Evolutionary conservation across 1,140 invertebrate genomes (phyloP).

Genomic region (Aphelenchoides fujianensis): DNA sequence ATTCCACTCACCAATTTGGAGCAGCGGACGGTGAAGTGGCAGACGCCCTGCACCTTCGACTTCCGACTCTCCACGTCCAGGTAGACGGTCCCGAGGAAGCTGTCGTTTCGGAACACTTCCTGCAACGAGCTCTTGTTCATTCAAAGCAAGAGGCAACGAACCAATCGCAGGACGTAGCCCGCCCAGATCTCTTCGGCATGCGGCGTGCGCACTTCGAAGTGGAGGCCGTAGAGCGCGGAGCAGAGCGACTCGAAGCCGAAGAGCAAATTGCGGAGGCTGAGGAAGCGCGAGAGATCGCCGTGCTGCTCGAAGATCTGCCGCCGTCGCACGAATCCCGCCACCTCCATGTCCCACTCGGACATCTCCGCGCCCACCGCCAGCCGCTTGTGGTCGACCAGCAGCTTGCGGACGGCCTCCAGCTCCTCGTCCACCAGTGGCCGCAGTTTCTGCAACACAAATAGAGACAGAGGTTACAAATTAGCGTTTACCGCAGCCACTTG

Average conservation of each 20-base stretch:
- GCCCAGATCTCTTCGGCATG: slow-evolving; percentile 51
- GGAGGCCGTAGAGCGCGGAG: slow-evolving; percentile 42
- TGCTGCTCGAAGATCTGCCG: slow-evolving; percentile 22
- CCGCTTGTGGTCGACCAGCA: slow-evolving; percentile 13
- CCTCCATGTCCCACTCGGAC: slow-evolving; percentile 40
- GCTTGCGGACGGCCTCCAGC: slow-evolving; percentile 17
- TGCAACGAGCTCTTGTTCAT: slow-evolving; percentile 30
- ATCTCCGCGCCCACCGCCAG: slow-evolving; percentile 8
- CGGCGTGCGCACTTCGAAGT: slow-evolving; percentile 39
- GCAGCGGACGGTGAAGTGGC: slow-evolving; percentile 95
- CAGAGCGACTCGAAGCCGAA: slow-evolving; percentile 37
- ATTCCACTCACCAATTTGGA: slow-evolving; percentile 74
- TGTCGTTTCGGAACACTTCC: slow-evolving; percentile 40
- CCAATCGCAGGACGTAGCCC: slow-evolving; percentile 55
- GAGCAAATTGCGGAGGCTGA: slow-evolving; percentile 30
- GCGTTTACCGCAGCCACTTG: slow-evolving; percentile 43
- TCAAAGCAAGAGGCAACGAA: slow-evolving; percentile 28
- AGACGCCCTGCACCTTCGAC: slow-evolving; percentile 90
- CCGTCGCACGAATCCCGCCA: slow-evolving; percentile 21
- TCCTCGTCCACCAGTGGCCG: slow-evolving; percentile 19
- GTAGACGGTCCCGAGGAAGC: slow-evolving; percentile 83
- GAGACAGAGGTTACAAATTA: too few relatives aligned
- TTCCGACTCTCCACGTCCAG: slow-evolving; percentile 89
- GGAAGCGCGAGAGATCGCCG: slow-evolving; percentile 28
- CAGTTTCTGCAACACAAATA: slow-evolving; percentile 1